Evolutionary conservation across 1,140 invertebrate species (phyloP), one percentile per base, ranked within the genome.

Genomic region (Ceratina japonica): DNA sequence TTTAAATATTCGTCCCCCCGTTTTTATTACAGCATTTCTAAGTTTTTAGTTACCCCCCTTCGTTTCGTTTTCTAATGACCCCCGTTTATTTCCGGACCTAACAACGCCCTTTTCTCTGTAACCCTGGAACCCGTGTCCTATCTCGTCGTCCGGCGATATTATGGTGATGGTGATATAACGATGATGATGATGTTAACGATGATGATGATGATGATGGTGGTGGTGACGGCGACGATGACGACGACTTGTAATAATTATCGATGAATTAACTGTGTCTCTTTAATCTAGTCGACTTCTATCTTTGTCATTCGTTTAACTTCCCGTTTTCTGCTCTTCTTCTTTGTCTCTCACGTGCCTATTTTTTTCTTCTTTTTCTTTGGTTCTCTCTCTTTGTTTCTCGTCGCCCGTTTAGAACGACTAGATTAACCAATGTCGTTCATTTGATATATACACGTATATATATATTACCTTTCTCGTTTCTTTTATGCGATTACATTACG

Each of bases 401-500:
- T 44, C 37, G 54, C 27, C 49, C 49, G 65, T 56, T 56, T 22
- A 31, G 66, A 56, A 69, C 66, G 66, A 69, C 66, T 56, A 51
- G 51, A 56, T 56, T 16, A 69, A 54, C 22, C 54, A 20, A 24
- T n/a, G 51, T 69, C 66, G 51, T 69, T 16, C 15, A 24, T 51
- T 8, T 68, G 16, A 73, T 20, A 27, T 27, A 20, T 62, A 52
- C 51, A 59, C 59, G 59, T 68, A 70, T 59, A 65, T 69, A 75
- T 74, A 31, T 71, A 52, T n/a, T n/a, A 24, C 52, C n/a, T 63
- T 75, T 83, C 70, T 79, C 65, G 54, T 75, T 74, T 79, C 72
- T 71, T 76, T 79, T 87, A 80, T 88, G 80, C 71, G 73, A 87
- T 78, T 77, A 84, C 61, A 69, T 81, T 81, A 79, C 77, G 75